Percentiles rank a stretch among this genome's conserved stretches.
Conservation (phyloP, 2,888 invertebrate species). For the Mallateleia sp. region DNA sequence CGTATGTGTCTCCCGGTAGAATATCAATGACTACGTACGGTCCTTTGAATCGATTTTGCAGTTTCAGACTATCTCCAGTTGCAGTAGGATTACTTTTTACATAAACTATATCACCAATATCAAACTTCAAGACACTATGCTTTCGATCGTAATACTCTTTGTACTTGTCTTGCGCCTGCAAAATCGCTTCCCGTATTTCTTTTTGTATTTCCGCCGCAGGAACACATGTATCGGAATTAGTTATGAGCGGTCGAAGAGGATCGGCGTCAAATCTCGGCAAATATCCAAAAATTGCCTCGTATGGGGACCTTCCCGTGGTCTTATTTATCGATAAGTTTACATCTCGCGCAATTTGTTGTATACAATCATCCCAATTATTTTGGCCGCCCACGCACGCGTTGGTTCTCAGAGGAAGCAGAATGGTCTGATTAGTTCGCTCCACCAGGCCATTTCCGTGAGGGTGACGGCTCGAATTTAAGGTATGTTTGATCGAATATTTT, state of each 20-base stretch:
- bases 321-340: slow-evolving; percentile 36
- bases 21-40: not conserved
- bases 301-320: slow-evolving; percentile 47
- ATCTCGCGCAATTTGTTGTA: slow-evolving; percentile 27
- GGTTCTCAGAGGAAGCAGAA: slow-evolving; percentile 33
- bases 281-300: slow-evolving; percentile 55
- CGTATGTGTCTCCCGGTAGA: not conserved
- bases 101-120: slow-evolving; percentile 12
- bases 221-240: slow-evolving; percentile 11
- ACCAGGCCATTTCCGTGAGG: slow-evolving; percentile 61
- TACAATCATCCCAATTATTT: slow-evolving; percentile 42
- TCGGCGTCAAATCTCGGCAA: slow-evolving; percentile 25
- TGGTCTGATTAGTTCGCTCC: slow-evolving; percentile 54
- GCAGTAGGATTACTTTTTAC: not conserved
- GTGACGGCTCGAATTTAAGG: slow-evolving; percentile 59
- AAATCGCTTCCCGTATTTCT: slow-evolving; percentile 2
- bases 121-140: not conserved
- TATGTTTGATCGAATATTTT: too few relatives aligned
- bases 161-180: not conserved
- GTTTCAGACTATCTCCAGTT: slow-evolving; percentile 7
- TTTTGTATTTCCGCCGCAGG: slow-evolving; percentile 23
- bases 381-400: too few relatives aligned
- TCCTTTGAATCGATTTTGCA: slow-evolving; percentile 18
- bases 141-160: not conserved
- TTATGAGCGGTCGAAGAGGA: not conserved